Percentiles rank a stretch among this genome's conserved stretches.
Conservation (phyloP, 2,888 invertebrate genomes). For the Apodemia duryi region DNA sequence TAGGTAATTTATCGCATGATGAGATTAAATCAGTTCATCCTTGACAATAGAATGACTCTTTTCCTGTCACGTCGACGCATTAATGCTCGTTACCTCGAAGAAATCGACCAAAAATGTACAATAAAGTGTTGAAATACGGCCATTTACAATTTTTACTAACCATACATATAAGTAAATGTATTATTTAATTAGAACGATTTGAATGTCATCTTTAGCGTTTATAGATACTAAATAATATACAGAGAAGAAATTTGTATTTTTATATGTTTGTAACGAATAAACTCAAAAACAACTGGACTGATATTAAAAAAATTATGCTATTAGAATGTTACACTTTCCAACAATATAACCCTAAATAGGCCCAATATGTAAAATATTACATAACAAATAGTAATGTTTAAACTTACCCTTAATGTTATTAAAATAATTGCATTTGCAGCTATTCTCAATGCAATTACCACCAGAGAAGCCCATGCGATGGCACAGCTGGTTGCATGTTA, state of each 20-base stretch:
- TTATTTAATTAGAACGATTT: not conserved
- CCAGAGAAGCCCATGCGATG: not conserved
- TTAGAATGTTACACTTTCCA: too few species aligned
- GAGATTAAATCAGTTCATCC: slow-evolving; percentile 72
- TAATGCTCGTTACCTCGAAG: slow-evolving; percentile 58
- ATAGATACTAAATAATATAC: too few species aligned
- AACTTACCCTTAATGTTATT: not conserved
- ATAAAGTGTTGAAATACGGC: not conserved
- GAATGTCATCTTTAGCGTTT: not conserved
- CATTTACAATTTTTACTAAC: not conserved
- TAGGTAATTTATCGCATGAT: slow-evolving; percentile 65
- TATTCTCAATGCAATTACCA: slow-evolving; percentile 15
- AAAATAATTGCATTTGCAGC: slow-evolving; percentile 36
- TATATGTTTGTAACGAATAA: too few species aligned
- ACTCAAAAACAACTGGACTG: too few species aligned
- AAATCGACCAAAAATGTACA: slow-evolving; percentile 46
- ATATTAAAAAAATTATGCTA: too few species aligned
- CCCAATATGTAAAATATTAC: too few species aligned
- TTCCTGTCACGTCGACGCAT: slow-evolving; percentile 58
- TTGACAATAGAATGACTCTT: slow-evolving; percentile 61
- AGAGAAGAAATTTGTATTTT: too few species aligned
- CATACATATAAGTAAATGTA: not conserved
- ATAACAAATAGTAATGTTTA: too few species aligned
- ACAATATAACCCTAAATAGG: too few species aligned
- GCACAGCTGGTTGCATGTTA: slow-evolving; percentile 3